phyloP scores from a whole-genome alignment of 2,888 invertebrate species.

The Diachrysia chrysitis region DNA sequence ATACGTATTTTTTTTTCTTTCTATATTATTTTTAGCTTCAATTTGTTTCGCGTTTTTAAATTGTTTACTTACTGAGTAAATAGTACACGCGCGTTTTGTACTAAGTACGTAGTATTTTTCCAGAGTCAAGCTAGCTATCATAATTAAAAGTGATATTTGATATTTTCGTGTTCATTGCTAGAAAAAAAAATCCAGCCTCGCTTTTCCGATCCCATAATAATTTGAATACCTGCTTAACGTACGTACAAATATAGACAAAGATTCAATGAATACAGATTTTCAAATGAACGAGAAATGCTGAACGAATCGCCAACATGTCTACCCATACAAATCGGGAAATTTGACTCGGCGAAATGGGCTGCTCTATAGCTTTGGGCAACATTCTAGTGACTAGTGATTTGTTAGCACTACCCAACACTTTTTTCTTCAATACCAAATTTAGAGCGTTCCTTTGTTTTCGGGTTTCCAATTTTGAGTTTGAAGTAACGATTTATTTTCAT shows the following conservation, averaged over 20 bases:
- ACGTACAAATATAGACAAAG: background rate
- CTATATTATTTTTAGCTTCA: background rate
- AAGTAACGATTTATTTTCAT: background rate
- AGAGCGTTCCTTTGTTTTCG: slow-evolving; percentile 30
- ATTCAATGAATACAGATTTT: slow-evolving; percentile 51
- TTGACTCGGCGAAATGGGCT: slow-evolving; percentile 45
- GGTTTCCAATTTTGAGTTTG: background rate
- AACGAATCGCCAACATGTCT: slow-evolving; percentile 41
- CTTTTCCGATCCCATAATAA: slow-evolving; percentile 10
- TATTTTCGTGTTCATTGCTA: no score
- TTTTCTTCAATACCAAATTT: slow-evolving; percentile 26
- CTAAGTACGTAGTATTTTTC: no score
- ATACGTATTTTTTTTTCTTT: no score
- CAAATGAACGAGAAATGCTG: slow-evolving; percentile 34
- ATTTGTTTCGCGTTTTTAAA: background rate
- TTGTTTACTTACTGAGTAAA: no score
- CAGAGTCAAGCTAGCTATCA: no score
- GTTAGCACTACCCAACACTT: slow-evolving; percentile 28
- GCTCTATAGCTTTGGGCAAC: slow-evolving; percentile 45
- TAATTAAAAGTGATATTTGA: no score
- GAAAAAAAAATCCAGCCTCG: no score
- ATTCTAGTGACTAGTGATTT: slow-evolving; percentile 43
- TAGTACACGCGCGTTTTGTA: no score
- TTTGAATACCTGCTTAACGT: slow-evolving; percentile 21
- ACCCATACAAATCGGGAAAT: slow-evolving; percentile 51